Conservation (phyloP, 2,888 invertebrate species). For the Polietes domitor region DNA sequence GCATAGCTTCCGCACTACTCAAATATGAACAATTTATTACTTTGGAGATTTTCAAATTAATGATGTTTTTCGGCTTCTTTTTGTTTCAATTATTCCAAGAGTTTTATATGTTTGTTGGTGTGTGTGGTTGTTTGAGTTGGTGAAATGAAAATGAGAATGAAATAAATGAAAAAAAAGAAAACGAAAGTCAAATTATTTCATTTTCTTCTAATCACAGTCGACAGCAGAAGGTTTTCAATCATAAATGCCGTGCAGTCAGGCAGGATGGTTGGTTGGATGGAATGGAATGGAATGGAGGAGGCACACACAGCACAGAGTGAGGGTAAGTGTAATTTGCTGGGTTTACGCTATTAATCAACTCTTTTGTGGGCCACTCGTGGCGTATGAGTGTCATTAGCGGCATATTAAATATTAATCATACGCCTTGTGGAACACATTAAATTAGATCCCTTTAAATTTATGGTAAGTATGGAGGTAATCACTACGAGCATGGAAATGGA, state of each 20-base stretch:
- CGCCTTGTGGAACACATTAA: not conserved
- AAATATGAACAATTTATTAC: slow-evolving; percentile 24
- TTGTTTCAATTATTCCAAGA: not conserved
- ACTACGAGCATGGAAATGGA: no score
- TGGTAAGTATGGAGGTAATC: not conserved
- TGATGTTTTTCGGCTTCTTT: slow-evolving; percentile 16
- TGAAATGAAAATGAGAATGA: not conserved
- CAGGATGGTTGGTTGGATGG: not conserved
- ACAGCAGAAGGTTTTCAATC: not conserved
- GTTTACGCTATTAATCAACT: slow-evolving; percentile 6
- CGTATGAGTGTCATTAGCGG: slow-evolving; percentile 17
- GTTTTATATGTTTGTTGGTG: not conserved
- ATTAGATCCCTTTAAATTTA: not conserved
- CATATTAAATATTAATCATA: slow-evolving; percentile 12
- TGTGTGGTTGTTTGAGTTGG: not conserved
- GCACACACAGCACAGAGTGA: no score
- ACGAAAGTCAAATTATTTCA: not conserved
- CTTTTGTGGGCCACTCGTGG: not conserved
- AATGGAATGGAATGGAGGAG: no score
- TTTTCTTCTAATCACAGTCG: slow-evolving; percentile 8
- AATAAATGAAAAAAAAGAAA: slow-evolving; percentile 16
- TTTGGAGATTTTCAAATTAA: slow-evolving; percentile 43
- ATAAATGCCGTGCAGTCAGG: not conserved
- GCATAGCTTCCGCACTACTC: not conserved
- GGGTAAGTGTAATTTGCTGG: not conserved